These are phyloP conservation scores for Dioctria linearis DNA, from an alignment of 2,888 invertebrate genomes.

Conservation along the genomic window DNA sequence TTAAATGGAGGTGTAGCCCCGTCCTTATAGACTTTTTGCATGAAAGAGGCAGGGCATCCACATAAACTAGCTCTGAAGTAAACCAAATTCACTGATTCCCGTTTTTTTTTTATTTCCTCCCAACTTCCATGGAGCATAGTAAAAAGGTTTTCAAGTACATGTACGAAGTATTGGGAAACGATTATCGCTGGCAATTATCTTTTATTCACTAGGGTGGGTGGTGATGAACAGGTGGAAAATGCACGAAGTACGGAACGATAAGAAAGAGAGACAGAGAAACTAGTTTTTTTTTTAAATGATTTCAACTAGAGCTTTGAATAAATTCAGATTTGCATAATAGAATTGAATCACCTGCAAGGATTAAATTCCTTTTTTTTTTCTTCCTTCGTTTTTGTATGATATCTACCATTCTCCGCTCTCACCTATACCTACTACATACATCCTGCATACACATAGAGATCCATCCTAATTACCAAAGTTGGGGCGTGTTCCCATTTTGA, in stretches of 20 bases:
- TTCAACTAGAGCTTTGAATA: constrained; percentile 40
- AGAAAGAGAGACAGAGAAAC: neutral
- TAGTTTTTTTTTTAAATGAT: constrained; percentile 16
- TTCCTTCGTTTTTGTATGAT: constrained; percentile 19
- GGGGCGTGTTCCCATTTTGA: constrained; percentile 53
- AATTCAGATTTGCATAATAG: constrained; percentile 58
- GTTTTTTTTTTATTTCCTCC: neutral
- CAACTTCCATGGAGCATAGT: neutral
- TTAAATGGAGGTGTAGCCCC: neutral
- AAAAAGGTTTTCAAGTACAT: constrained; percentile 41
- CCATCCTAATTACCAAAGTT: constrained; percentile 56
- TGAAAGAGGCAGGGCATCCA: neutral
- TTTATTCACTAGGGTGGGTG: constrained; percentile 54
- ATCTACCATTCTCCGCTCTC: constrained; percentile 8
- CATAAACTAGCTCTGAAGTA: constrained; percentile 41
- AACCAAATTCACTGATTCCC: constrained; percentile 37
- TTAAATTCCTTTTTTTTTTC: constrained; percentile 38
- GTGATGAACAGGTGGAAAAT: constrained; percentile 12
- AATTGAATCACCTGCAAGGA: constrained; percentile 57
- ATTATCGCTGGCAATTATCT: constrained; percentile 59
- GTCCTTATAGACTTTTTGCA: neutral
- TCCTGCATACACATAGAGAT: neutral
- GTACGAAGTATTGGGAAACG: constrained; percentile 57
- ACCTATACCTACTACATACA: neutral
- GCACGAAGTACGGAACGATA: neutral